Evolutionary conservation across 2,797 vertebrate species (phyloP), one percentile per base, ranked within the genome.

Genomic region (Uromys caudimaculatus): DNA sequence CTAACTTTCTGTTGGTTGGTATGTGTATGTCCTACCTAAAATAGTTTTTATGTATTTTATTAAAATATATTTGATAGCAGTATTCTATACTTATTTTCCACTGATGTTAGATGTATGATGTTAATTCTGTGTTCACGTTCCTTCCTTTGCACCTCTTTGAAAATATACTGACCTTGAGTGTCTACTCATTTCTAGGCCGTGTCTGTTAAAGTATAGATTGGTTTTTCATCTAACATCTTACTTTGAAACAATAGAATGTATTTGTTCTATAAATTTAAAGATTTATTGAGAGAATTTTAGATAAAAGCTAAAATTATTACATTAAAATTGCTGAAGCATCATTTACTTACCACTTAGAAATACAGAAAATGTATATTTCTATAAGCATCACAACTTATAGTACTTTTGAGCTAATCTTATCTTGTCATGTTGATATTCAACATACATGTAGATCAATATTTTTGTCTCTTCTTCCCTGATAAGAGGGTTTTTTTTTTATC

Each of bases 401-500:
- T 90, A 35, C 95, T 95, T 96, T 96, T 75, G 69, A 96, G 29
- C 3, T 54, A 56, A 14, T 35, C 11, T 85, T 93, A 89, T 84
- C 95, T 93, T 96, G 71, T 91, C 84, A 27, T 86, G 64, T 14
- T 85, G 96, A 75, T 64, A 95, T 96, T 93, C 73, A 93, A 29
- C 21, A 94, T 67, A 95, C 44, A 24, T 97, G 62, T 94, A 95
- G 96, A 97, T 97, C 71, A 96, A 52, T 93, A 77, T 12, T 97
- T 82, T 97, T 93, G 32, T 95, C 82, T 91, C 79, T 79, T 94
- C 88, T 95, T 89, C 98, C 94, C 87, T 97, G 82, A 86, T 97
- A 95, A 95, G 96, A 44, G 67, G n/a, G n/a, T n/a, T 94, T 86
- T 54, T 32, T 67, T 97, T 97, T 97, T 87, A 97, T 92, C 76